Percentiles rank a stretch among this genome's conserved stretches.
Evolutionary conservation across 2,888 invertebrate species (phyloP).

Genomic region (Brachylomia viminalis): DNA sequence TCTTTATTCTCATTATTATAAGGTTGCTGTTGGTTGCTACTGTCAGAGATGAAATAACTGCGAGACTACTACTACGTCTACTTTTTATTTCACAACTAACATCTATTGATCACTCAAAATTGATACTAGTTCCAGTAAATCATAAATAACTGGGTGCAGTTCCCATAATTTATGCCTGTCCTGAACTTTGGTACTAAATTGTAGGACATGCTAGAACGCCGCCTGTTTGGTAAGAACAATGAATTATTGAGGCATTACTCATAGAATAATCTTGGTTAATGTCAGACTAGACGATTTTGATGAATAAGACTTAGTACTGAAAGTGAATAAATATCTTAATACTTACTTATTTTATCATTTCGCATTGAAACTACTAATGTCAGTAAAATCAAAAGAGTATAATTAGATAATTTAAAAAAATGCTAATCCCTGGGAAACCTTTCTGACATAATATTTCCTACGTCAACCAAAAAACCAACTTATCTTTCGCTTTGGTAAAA

Average conservation of each 20-base stretch:
- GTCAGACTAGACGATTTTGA: slow-evolving; percentile 50
- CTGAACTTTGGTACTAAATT: slow-evolving; percentile 80
- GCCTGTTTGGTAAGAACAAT: slow-evolving; percentile 77
- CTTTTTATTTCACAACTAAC: slow-evolving; percentile 12
- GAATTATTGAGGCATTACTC: slow-evolving; percentile 77
- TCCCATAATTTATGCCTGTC: slow-evolving; percentile 75
- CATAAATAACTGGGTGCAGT: slow-evolving; percentile 75
- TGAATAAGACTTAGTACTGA: slow-evolving; percentile 40
- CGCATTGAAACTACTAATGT: background rate
- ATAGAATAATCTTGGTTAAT: slow-evolving; percentile 66
- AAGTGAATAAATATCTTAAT: slow-evolving; percentile 17
- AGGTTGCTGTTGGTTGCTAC: background rate
- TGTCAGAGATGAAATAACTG: background rate
- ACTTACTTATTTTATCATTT: slow-evolving; percentile 29
- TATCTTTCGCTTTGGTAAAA: slow-evolving; percentile 7
- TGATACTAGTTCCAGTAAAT: slow-evolving; percentile 65
- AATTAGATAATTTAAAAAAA: background rate
- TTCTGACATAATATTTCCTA: background rate
- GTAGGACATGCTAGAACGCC: slow-evolving; percentile 77
- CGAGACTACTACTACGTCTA: background rate
- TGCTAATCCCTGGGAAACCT: background rate
- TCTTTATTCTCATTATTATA: background rate
- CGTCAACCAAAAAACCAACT: background rate
- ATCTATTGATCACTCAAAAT: slow-evolving; percentile 18
- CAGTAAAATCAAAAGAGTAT: background rate